These are phyloP conservation scores for Malthinus seriepunctatus DNA, from an alignment of 2,888 invertebrate genomes.

Conservation along the genomic window DNA sequence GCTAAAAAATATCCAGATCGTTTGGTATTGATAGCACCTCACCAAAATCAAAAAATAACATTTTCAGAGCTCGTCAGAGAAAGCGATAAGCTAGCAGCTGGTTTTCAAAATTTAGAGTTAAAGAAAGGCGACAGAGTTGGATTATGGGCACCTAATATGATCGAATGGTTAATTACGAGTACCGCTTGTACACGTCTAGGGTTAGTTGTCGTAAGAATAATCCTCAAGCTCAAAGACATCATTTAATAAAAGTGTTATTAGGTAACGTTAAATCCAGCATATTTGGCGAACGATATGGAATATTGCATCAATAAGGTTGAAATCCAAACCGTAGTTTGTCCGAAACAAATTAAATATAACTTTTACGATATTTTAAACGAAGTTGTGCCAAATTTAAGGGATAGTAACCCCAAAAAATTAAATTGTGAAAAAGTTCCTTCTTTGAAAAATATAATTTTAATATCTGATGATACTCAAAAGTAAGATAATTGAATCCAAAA, in stretches of 20 bases:
- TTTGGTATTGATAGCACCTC: slow-evolving; percentile 62
- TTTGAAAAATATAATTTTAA: slow-evolving; percentile 62
- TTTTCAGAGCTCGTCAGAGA: slow-evolving; percentile 58
- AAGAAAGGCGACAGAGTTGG: slow-evolving; percentile 74
- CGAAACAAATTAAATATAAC: slow-evolving; percentile 64
- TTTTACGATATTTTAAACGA: slow-evolving; percentile 67
- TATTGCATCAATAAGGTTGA: slow-evolving; percentile 74
- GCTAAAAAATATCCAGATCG: slow-evolving; percentile 59
- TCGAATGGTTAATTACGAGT: slow-evolving; percentile 73
- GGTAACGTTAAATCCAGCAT: slow-evolving; percentile 80
- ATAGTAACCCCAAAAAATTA: slow-evolving; percentile 56
- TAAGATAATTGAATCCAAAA: slow-evolving; percentile 47
- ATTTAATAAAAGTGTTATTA: slow-evolving; percentile 42
- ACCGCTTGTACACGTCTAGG: slow-evolving; percentile 75
- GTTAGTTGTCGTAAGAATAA: slow-evolving; percentile 63
- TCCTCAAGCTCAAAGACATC: background rate
- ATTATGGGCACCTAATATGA: slow-evolving; percentile 77
- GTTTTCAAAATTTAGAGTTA: slow-evolving; percentile 68
- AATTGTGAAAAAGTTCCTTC: slow-evolving; percentile 56
- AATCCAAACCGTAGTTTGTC: slow-evolving; percentile 67
- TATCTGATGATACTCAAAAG: slow-evolving; percentile 59
- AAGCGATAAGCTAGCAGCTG: slow-evolving; percentile 72
- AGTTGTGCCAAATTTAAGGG: slow-evolving; percentile 62
- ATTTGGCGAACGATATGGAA: slow-evolving; percentile 69
- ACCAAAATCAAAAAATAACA: slow-evolving; percentile 60